These are phyloP conservation scores for Lepidocolaptes lacrymiger DNA, from an alignment of 2,797 vertebrate genomes.

Conservation along the genomic window DNA sequence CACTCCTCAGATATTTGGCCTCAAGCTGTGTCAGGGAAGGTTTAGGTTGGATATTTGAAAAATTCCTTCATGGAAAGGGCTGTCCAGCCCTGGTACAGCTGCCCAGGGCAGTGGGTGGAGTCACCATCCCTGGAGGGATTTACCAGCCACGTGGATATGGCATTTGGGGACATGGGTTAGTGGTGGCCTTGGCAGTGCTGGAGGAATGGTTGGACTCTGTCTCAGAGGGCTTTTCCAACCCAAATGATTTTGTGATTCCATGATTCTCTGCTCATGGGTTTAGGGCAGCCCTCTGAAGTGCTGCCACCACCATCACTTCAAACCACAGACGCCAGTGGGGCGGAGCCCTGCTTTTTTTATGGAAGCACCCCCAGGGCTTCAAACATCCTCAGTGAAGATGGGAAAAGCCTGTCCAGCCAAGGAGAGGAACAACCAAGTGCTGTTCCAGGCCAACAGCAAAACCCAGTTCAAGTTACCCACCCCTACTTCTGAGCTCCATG, in stretches of 20 bases:
- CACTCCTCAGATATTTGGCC: background rate
- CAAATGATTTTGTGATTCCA: background rate
- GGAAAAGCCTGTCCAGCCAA: background rate
- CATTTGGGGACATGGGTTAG: background rate
- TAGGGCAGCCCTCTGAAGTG: no score
- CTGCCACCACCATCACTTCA: no score
- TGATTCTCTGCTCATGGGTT: fast-evolving
- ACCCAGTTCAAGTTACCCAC: background rate
- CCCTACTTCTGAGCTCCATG: fast-evolving
- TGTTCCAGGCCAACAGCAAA: background rate
- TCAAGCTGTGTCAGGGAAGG: background rate
- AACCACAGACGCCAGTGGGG: fast-evolving
- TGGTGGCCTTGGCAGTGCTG: background rate
- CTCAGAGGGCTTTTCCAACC: background rate
- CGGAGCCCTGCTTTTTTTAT: fast-evolving
- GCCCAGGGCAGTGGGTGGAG: background rate
- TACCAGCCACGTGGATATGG: no score
- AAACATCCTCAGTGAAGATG: fast-evolving
- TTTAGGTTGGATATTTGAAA: background rate
- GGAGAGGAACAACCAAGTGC: background rate
- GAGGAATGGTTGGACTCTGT: background rate
- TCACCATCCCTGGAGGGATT: background rate
- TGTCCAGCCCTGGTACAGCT: background rate
- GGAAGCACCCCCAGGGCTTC: background rate
- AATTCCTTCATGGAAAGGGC: background rate